Conservation (phyloP, 2,888 invertebrate species). For the Lepidocyrtinus sp. region DNA sequence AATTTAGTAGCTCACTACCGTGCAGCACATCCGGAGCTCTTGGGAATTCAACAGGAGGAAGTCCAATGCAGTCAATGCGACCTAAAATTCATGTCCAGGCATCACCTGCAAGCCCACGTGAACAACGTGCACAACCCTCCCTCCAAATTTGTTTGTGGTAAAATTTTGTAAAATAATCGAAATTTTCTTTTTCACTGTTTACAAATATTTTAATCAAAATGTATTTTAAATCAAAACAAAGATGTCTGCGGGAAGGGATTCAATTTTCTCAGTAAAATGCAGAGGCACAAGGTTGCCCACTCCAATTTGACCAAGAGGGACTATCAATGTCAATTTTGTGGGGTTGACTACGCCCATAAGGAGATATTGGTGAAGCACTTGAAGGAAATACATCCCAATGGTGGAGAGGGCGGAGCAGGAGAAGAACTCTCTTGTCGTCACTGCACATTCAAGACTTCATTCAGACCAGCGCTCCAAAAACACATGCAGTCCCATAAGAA, state of each 20-base stretch:
- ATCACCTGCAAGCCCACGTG: neutral
- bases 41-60: neutral
- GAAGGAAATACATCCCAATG: neutral
- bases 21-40: neutral
- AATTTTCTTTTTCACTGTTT: neutral
- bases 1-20: neutral
- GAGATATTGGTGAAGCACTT: neutral
- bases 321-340: constrained; percentile 17
- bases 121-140: constrained; percentile 3
- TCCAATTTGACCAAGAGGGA: neutral
- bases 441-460: constrained; percentile 8
- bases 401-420: neutral
- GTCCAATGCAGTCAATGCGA: neutral
- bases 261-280: neutral
- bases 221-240: too few relatives aligned
- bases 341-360: neutral
- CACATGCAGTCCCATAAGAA: constrained; percentile 11
- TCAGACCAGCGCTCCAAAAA: neutral
- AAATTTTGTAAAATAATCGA: neutral
- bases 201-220: too few relatives aligned
- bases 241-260: constrained; percentile 16
- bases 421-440: neutral
- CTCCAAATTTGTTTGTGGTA: neutral
- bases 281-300: constrained; percentile 2
- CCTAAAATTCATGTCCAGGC: neutral